Evolutionary conservation across 2,113 vertebrate species (phyloP).

Genomic region (Heterochromis multidens): DNA sequence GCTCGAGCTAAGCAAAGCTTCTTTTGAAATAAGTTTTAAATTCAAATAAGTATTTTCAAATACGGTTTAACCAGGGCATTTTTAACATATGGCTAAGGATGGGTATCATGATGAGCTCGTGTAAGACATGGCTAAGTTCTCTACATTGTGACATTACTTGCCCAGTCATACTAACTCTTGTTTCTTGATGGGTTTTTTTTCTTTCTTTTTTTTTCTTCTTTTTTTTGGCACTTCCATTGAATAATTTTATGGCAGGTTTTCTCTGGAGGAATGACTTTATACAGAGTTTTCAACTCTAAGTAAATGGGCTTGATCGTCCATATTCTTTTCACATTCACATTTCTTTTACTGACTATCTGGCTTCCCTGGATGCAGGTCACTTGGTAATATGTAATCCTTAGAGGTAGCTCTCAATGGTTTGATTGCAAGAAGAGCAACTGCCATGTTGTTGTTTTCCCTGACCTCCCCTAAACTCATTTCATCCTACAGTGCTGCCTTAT

Average conservation of each 20-base stretch:
- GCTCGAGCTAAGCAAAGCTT: neutral
- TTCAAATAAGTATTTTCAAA: neutral
- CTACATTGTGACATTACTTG: neutral
- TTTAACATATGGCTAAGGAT: neutral
- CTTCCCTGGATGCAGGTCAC: constrained; percentile 2
- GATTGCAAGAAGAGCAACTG: neutral
- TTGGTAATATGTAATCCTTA: neutral
- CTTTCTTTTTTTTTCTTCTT: neutral
- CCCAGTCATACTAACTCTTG: neutral
- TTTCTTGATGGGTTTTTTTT: neutral
- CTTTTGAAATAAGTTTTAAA: neutral
- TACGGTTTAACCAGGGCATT: neutral
- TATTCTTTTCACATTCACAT: constrained; percentile 8
- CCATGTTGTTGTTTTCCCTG: constrained; percentile 3
- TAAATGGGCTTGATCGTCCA: neutral
- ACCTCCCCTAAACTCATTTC: neutral
- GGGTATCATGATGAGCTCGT: neutral
- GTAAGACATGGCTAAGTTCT: neutral
- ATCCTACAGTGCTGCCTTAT: neutral
- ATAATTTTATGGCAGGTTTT: neutral
- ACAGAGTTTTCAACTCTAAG: constrained; percentile 15
- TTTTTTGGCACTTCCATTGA: neutral
- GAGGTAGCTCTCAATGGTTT: constrained; percentile 4
- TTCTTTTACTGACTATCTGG: constrained; percentile 6
- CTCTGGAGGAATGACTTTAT: constrained; percentile 18